Conservation (phyloP, 2,888 invertebrate species). For the Megaustenia siamemsis region DNA sequence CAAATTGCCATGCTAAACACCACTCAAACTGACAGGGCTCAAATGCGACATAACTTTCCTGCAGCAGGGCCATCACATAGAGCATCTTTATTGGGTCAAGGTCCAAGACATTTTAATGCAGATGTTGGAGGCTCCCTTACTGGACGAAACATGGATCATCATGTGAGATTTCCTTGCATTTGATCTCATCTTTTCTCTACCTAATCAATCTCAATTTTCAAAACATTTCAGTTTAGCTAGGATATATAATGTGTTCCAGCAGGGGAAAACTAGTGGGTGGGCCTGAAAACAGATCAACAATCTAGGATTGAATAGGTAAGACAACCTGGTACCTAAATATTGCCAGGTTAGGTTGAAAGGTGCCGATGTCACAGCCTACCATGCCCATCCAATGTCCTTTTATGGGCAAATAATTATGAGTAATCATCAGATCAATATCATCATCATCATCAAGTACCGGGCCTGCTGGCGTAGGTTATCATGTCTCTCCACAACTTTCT, state of each 20-base stretch:
- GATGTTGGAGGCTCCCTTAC: neutral
- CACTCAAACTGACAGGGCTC: constrained; percentile 20
- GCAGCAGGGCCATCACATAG: constrained; percentile 32
- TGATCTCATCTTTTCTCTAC: neutral
- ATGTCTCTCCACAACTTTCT: too few species aligned
- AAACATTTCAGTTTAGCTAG: neutral
- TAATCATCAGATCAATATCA: too few species aligned
- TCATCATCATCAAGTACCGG: too few species aligned
- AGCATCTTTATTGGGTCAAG: constrained; percentile 41
- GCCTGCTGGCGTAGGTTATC: too few species aligned
- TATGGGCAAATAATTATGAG: too few species aligned
- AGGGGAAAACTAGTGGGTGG: too few species aligned
- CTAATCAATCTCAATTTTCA: neutral
- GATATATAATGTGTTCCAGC: neutral
- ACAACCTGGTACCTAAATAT: too few species aligned
- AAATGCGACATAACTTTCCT: constrained; percentile 3
- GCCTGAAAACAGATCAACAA: too few species aligned
- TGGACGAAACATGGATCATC: constrained; percentile 29
- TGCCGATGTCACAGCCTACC: too few species aligned
- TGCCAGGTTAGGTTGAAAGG: too few species aligned
- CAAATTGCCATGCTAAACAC: constrained; percentile 54
- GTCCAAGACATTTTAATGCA: constrained; percentile 40
- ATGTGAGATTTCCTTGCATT: neutral
- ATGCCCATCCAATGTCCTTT: too few species aligned
- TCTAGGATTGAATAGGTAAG: too few species aligned